Percentiles rank a stretch among this genome's conserved stretches.
Conservation (phyloP, 2,888 invertebrate genomes). For the Pterobdella sp. region DNA sequence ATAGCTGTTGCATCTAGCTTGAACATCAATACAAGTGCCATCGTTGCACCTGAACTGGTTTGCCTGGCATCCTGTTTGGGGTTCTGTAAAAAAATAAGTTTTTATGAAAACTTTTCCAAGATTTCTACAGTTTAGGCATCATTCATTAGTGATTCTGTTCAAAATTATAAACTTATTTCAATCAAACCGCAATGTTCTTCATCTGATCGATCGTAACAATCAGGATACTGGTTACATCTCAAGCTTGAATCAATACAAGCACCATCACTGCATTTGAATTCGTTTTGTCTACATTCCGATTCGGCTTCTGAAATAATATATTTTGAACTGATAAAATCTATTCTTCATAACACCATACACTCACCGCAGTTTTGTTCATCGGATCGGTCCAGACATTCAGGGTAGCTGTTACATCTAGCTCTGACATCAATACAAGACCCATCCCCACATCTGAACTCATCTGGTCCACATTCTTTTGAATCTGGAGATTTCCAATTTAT, state of each 20-base stretch:
- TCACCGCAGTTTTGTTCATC: slow-evolving; percentile 34
- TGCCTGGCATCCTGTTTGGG: slow-evolving; percentile 22
- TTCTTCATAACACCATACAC: too few species aligned
- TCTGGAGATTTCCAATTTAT: too few species aligned
- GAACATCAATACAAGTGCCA: slow-evolving; percentile 33
- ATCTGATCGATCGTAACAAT: slow-evolving; percentile 34
- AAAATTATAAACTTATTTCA: not conserved
- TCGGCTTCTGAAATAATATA: too few species aligned
- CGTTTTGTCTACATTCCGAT: slow-evolving; percentile 1
- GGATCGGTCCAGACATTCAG: slow-evolving; percentile 33
- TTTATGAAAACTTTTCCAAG: too few species aligned
- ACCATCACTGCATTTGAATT: slow-evolving; percentile 33
- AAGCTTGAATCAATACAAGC: slow-evolving; percentile 30
- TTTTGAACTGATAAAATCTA: too few species aligned
- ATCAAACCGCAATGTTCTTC: slow-evolving; percentile 32
- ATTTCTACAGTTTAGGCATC: too few species aligned
- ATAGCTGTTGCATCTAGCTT: slow-evolving; percentile 65
- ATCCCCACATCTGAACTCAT: slow-evolving; percentile 33
- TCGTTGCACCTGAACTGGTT: slow-evolving; percentile 34
- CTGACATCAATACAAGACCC: slow-evolving; percentile 32
- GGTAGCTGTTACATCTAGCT: slow-evolving; percentile 31
- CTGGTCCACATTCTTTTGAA: not conserved
- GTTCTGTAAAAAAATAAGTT: not conserved
- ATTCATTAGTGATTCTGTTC: too few species aligned
- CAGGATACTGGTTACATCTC: slow-evolving; percentile 31